phyloP scores from a whole-genome alignment of 2,888 invertebrate genomes.

The Steinernema hermaphroditum region DNA sequence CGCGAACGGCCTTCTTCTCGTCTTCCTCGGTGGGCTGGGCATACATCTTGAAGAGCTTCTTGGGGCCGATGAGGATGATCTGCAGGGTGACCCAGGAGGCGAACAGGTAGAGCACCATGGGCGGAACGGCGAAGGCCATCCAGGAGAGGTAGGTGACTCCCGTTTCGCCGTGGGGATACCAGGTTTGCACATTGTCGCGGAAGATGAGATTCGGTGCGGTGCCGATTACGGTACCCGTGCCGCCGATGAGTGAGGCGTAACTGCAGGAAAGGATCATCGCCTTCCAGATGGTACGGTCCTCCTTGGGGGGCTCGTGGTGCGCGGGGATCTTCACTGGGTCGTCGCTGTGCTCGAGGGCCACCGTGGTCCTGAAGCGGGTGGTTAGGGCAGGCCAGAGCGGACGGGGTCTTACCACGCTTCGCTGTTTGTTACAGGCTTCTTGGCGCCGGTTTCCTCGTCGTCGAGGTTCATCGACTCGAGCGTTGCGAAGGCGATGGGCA shows the following conservation, averaged over 20 bases:
- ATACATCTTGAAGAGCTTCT: conserved; percentile 44
- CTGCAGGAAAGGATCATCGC: conserved; percentile 53
- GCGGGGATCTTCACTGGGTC: not conserved
- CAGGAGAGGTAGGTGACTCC: conserved; percentile 52
- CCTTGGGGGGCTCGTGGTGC: not conserved
- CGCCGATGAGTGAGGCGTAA: conserved; percentile 54
- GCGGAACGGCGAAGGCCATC: conserved; percentile 56
- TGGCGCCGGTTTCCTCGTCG: not conserved
- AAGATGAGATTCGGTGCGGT: conserved; percentile 54
- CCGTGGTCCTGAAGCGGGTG: too few species aligned
- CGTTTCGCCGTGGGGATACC: conserved; percentile 48
- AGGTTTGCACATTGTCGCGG: conserved; percentile 32
- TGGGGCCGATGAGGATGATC: conserved; percentile 46
- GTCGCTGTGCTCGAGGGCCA: too few species aligned
- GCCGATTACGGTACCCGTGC: conserved; percentile 42
- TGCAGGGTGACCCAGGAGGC: conserved; percentile 52
- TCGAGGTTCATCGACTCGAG: conserved; percentile 74
- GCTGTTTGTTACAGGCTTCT: too few species aligned
- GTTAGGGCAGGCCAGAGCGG: too few species aligned
- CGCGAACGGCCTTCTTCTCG: conserved; percentile 40
- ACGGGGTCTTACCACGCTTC: too few species aligned
- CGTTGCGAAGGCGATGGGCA: conserved; percentile 85
- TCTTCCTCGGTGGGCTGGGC: conserved; percentile 44
- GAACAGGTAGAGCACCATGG: conserved; percentile 55
- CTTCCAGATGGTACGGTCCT: conserved; percentile 47